phyloP scores from a whole-genome alignment of 2,888 invertebrate genomes.

The Enchytraeus crypticus region DNA sequence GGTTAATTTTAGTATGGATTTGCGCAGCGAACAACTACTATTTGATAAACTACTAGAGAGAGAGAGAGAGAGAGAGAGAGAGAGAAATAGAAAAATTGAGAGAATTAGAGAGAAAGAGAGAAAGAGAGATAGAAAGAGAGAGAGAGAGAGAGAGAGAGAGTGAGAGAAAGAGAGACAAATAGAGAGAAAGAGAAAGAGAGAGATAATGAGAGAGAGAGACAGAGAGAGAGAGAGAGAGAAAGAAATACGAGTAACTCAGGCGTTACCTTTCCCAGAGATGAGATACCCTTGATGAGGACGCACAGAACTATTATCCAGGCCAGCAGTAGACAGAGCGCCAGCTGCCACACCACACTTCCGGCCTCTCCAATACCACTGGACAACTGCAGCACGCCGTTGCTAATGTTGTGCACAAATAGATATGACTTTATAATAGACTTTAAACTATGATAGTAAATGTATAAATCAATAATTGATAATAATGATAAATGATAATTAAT shows the following conservation, averaged over 20 bases:
- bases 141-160: not conserved
- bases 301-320: slow-evolving; percentile 44
- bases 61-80: not conserved
- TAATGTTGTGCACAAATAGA: not conserved
- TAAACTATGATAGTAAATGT: too few species aligned
- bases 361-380: slow-evolving; percentile 35
- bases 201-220: too few species aligned
- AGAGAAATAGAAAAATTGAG: not conserved
- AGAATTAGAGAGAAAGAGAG: not conserved
- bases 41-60: too few species aligned
- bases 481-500: too few species aligned
- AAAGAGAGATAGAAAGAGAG: too few species aligned
- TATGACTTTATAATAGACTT: not conserved
- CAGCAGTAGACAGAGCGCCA: slow-evolving; percentile 40
- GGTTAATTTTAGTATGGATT: too few species aligned
- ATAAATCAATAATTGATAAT: too few species aligned
- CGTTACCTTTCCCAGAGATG: slow-evolving; percentile 47
- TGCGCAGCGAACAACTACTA: too few species aligned
- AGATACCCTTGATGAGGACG: slow-evolving; percentile 45
- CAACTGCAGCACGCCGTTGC: slow-evolving; percentile 34
- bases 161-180: too few species aligned
- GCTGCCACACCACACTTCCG: slow-evolving; percentile 39
- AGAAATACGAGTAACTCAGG: not conserved
- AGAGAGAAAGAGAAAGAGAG: too few species aligned
- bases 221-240: not conserved